These are phyloP conservation scores for Momotus momota DNA, from an alignment of 2,797 vertebrate genomes.

Conservation along the genomic window DNA sequence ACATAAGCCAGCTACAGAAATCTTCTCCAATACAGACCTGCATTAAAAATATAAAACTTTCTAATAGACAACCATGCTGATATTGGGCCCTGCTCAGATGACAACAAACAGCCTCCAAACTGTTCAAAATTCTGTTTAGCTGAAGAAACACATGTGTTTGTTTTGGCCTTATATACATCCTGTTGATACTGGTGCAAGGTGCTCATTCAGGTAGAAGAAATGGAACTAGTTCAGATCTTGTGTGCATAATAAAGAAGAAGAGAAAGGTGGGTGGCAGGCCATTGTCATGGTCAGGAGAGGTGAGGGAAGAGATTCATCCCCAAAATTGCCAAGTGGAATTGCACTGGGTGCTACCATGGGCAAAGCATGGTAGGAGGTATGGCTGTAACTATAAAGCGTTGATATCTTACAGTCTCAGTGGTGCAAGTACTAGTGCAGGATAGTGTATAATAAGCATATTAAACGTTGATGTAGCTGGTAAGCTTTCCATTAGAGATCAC, in stretches of 20 bases:
- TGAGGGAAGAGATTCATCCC: neutral
- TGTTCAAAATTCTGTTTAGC: neutral
- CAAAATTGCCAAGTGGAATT: neutral
- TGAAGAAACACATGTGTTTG: neutral
- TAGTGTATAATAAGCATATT: neutral
- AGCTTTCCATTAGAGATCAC: neutral
- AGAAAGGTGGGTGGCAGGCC: neutral
- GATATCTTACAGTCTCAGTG: neutral
- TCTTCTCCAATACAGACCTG: neutral
- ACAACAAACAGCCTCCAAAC: neutral
- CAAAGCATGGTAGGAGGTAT: neutral
- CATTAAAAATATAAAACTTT: neutral
- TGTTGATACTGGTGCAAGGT: neutral
- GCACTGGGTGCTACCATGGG: neutral
- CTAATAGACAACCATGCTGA: neutral
- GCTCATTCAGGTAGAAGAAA: neutral
- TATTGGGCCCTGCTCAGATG: neutral
- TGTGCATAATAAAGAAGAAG: neutral
- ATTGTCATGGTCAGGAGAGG: neutral
- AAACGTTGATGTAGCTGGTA: neutral
- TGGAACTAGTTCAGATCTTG: neutral
- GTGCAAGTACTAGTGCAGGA: neutral
- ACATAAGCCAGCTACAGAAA: neutral
- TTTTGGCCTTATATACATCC: neutral
- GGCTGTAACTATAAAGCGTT: neutral